Conservation (phyloP, 2,797 vertebrate species). For the Mareca penelope region DNA sequence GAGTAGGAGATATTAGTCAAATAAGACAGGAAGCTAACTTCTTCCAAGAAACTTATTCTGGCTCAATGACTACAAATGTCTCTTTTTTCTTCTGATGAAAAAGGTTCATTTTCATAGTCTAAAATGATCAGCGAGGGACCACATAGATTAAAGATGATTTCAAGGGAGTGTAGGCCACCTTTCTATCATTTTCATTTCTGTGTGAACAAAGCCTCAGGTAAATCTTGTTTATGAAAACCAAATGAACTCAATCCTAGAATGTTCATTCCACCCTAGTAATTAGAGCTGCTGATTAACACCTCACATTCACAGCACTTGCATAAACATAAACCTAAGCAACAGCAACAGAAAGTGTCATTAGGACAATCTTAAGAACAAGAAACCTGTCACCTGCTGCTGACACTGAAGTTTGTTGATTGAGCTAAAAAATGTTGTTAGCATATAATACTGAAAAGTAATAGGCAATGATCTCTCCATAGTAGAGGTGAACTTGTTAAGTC, state of each 20-base stretch:
- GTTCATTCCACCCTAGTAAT: conserved; percentile 68
- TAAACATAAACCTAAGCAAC: conserved; percentile 69
- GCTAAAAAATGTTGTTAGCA: conserved; percentile 36
- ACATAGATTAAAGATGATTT: neutral
- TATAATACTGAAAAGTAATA: neutral
- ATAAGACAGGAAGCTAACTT: neutral
- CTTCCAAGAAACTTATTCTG: neutral
- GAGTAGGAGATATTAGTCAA: neutral
- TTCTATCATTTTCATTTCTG: conserved; percentile 4
- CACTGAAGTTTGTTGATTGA: conserved; percentile 57
- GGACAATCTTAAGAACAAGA: conserved; percentile 66
- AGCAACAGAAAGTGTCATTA: conserved; percentile 68
- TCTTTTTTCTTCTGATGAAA: neutral
- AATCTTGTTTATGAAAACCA: conserved; percentile 64
- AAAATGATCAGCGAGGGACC: neutral
- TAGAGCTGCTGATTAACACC: conserved; percentile 69
- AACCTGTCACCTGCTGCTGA: conserved; percentile 69
- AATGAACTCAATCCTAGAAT: conserved; percentile 57
- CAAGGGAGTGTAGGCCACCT: neutral
- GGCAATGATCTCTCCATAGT: neutral
- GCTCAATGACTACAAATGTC: neutral
- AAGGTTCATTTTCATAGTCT: neutral
- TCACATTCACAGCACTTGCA: conserved; percentile 67
- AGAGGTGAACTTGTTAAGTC: neutral
- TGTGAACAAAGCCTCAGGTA: conserved; percentile 57